Base-by-base conservation (phyloP, 2,113 vertebrate genomes). In the Corynorhinus townsendii region DNA sequence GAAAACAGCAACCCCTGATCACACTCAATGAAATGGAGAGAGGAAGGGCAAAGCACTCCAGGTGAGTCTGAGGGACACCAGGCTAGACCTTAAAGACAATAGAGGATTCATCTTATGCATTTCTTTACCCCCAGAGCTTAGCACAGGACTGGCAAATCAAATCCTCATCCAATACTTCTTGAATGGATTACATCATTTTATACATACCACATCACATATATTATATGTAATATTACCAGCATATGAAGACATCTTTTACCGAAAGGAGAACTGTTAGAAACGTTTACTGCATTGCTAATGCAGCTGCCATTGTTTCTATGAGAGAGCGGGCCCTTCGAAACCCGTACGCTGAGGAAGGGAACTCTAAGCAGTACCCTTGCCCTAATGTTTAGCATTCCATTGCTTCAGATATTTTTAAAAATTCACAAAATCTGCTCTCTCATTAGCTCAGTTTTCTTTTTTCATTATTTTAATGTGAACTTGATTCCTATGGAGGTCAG, bases 401-500 rank as follows among this genome's bases (percentile, higher is more conserved):
- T 19, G 40, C 64, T 93, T 82, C 68, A 38, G 6, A 38, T 89
- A 66, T 28, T 69, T 87, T 72, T 62, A 15, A 52, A 43, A 82
- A 79, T 88, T 73, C n/a, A 86, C 71, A 83, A 86, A 95, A 86
- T 73, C 79, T 85, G 75, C 64, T 76, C 88, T 95, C 95, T 92
- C 82, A 86, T 90, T 87, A 88, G 47, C 54, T 90, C 20, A 1
- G 35, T 71, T 93, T 93, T 91, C 30, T n/a, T 54, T n/a, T 81
- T 97, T 87, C 43, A 83, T 96, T 96, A 92, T 96, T 97, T 89
- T 85, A 81, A 82, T 11, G 0, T 91, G 90, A 91, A 94, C 84
- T 93, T 73, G 75, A 80, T 86, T 89, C 83, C 89, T 93, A 22
- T 5, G 75, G 82, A 85, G 54, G 90, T 92, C 73, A 91, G 79